These are phyloP conservation scores for Gibbula magus DNA, from an alignment of 2,888 invertebrate species.

Conservation along the genomic window DNA sequence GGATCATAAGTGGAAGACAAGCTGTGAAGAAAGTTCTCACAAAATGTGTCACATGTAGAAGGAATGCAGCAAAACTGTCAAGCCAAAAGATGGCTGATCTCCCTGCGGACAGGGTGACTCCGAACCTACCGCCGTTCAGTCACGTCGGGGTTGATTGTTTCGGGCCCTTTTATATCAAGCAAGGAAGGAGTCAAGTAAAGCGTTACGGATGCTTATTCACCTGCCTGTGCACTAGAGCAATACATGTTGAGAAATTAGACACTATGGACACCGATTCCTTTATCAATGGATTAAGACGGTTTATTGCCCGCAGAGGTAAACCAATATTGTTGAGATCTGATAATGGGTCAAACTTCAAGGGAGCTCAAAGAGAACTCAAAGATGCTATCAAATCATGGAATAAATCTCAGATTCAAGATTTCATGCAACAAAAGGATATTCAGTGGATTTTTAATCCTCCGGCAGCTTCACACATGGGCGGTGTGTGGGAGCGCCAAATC, in stretches of 20 bases:
- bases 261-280: slow-evolving; percentile 12
- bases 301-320: slow-evolving; percentile 25
- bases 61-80: not conserved
- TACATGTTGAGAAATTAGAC: slow-evolving; percentile 34
- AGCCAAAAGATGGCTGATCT: slow-evolving; percentile 37
- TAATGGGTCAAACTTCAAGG: slow-evolving; percentile 32
- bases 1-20: too few species aligned
- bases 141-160: slow-evolving; percentile 42
- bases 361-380: slow-evolving; percentile 22
- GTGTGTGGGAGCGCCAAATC: slow-evolving; percentile 36
- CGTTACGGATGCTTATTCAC: slow-evolving; percentile 43
- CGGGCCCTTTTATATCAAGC: slow-evolving; percentile 38
- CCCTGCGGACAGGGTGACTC: slow-evolving; percentile 31
- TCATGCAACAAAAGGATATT: slow-evolving; percentile 11
- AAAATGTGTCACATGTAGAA: not conserved
- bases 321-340: slow-evolving; percentile 31
- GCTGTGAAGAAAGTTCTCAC: too few species aligned
- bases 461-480: slow-evolving; percentile 40
- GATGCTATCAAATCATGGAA: not conserved
- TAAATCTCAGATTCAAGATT: not conserved
- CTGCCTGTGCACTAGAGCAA: slow-evolving; percentile 32
- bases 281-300: slow-evolving; percentile 35
- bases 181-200: slow-evolving; percentile 27
- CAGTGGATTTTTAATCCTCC: slow-evolving; percentile 44
- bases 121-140: slow-evolving; percentile 39